Percentiles rank a stretch among this genome's conserved stretches.
Evolutionary conservation across 2,113 vertebrate species (phyloP).

Genomic region (Clinocottus analis): DNA sequence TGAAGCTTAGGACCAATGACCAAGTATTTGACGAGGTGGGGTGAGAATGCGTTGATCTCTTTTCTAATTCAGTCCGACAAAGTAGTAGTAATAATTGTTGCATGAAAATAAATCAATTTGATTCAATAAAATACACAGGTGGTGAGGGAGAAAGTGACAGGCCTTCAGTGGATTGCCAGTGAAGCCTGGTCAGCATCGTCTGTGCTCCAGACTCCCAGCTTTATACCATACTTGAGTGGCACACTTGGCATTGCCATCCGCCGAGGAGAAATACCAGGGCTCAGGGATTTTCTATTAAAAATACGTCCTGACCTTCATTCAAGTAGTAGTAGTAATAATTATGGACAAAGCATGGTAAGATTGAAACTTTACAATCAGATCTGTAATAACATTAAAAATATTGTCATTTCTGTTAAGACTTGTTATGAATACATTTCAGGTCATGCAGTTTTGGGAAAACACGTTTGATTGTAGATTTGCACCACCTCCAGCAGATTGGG

Average conservation of each 20-base stretch:
- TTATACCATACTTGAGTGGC: slow-evolving; percentile 74
- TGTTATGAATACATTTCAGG: slow-evolving; percentile 40
- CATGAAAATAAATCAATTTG: neutral
- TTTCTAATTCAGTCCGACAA: neutral
- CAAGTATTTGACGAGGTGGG: neutral
- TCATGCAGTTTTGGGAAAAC: slow-evolving; percentile 76
- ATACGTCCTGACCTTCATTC: slow-evolving; percentile 53
- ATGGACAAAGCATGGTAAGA: slow-evolving; percentile 65
- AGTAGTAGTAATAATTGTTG: neutral
- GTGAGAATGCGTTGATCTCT: neutral
- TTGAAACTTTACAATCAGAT: neutral
- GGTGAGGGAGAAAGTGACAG: slow-evolving; percentile 69
- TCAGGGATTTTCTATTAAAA: slow-evolving; percentile 69
- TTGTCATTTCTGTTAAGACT: neutral
- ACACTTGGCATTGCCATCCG: slow-evolving; percentile 80
- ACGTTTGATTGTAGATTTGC: slow-evolving; percentile 77
- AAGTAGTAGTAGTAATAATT: neutral
- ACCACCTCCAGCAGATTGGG: slow-evolving; percentile 35
- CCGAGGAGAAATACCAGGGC: slow-evolving; percentile 74
- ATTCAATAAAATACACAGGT: slow-evolving; percentile 38
- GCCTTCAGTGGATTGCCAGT: slow-evolving; percentile 80
- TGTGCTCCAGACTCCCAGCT: slow-evolving; percentile 54
- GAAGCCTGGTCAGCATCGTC: slow-evolving; percentile 77
- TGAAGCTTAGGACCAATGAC: neutral
- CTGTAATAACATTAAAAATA: neutral